Conservation (phyloP, 1,140 invertebrate species). For the Drosophila bocqueti region DNA sequence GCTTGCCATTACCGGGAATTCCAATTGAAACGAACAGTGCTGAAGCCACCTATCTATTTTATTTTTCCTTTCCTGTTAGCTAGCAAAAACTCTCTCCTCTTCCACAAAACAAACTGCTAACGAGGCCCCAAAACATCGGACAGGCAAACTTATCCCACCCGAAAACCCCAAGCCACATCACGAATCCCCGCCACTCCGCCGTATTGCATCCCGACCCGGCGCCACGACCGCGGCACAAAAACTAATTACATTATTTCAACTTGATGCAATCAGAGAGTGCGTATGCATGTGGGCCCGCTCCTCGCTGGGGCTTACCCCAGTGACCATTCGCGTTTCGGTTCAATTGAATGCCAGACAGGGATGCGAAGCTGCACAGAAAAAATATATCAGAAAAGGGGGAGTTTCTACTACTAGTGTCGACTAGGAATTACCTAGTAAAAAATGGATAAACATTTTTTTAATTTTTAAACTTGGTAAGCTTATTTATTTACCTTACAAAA, state of each 20-base stretch:
- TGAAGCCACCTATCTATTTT: neutral
- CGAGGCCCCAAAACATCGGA: constrained; percentile 33
- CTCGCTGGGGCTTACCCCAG: constrained; percentile 37
- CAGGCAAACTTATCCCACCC: constrained; percentile 22
- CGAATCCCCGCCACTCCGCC: constrained; percentile 17
- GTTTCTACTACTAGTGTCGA: neutral
- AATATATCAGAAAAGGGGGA: neutral
- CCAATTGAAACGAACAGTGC: constrained; percentile 25
- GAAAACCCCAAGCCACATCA: constrained; percentile 36
- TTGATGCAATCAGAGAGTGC: constrained; percentile 81
- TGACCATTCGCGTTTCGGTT: constrained; percentile 71
- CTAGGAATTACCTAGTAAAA: neutral
- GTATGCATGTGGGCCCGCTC: constrained; percentile 40
- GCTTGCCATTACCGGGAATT: constrained; percentile 5
- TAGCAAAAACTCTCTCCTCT: constrained; percentile 10
- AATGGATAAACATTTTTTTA: no score
- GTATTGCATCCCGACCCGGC: constrained; percentile 32
- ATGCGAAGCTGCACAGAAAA: constrained; percentile 20
- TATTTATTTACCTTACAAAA: neutral
- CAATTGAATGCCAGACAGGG: constrained; percentile 64
- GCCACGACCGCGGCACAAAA: constrained; percentile 65
- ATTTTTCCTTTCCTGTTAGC: neutral
- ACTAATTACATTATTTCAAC: constrained; percentile 83
- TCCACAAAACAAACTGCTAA: constrained; percentile 42
- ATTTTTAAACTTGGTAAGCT: neutral